phyloP scores from a whole-genome alignment of 2,797 vertebrate genomes.

The Simalia tracyae region DNA sequence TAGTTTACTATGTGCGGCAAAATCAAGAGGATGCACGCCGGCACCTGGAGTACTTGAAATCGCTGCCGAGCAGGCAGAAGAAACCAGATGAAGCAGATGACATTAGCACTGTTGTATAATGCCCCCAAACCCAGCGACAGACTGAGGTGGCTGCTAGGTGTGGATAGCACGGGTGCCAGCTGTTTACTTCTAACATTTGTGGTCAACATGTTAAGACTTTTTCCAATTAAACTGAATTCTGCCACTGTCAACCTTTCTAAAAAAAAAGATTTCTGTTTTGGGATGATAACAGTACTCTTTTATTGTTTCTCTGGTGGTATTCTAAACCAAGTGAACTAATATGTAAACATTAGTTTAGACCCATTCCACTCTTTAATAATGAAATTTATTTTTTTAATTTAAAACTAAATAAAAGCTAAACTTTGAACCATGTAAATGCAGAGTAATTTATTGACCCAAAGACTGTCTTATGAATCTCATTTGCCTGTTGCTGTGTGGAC shows the following conservation, averaged over 20 bases:
- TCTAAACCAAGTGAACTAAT: constrained; percentile 72
- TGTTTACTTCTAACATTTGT: constrained; percentile 70
- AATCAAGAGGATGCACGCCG: constrained; percentile 97
- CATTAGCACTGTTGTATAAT: constrained; percentile 96
- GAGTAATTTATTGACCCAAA: constrained; percentile 73
- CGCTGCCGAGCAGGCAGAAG: constrained; percentile 97
- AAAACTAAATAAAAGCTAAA: constrained; percentile 81
- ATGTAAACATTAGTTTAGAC: constrained; percentile 77
- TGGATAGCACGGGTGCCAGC: constrained; percentile 59
- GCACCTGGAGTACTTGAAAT: constrained; percentile 99
- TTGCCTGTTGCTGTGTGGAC: constrained; percentile 6
- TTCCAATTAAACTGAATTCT: constrained; percentile 68
- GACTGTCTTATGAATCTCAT: constrained; percentile 5
- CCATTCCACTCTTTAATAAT: constrained; percentile 85
- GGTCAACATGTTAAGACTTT: constrained; percentile 76
- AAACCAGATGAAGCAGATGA: constrained; percentile 94
- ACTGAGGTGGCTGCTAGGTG: constrained; percentile 45
- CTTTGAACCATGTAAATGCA: constrained; percentile 78
- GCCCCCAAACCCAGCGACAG: constrained; percentile 45
- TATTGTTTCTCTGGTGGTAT: constrained; percentile 69
- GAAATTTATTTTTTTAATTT: constrained; percentile 88
- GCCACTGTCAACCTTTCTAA: constrained; percentile 73
- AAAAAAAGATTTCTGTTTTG: constrained; percentile 59
- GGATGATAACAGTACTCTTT: constrained; percentile 57
- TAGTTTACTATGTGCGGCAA: constrained; percentile 97